Conservation (phyloP, 2,888 invertebrate genomes). For the Scaptomyza tumidula region DNA sequence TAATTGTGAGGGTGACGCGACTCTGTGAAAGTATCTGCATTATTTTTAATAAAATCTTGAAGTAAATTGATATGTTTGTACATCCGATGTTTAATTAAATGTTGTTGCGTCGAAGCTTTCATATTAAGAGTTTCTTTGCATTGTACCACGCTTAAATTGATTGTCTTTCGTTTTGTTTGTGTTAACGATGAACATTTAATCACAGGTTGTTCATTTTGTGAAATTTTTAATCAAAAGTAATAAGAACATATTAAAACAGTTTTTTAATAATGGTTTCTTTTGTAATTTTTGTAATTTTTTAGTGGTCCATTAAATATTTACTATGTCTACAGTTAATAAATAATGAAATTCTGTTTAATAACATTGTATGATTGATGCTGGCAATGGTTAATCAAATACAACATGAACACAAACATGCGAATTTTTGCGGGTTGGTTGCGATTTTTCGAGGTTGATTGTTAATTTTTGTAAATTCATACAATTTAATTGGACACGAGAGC, state of each 20-base stretch:
- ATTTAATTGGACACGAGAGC: conserved; percentile 73
- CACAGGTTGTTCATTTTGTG: no score
- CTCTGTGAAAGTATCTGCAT: no score
- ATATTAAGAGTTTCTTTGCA: no score
- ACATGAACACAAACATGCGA: background rate
- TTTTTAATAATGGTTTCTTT: background rate
- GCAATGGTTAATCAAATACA: conserved; percentile 2
- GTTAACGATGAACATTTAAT: no score
- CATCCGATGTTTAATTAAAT: no score
- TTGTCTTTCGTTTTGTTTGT: background rate
- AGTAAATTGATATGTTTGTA: no score
- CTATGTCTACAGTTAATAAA: conserved; percentile 40
- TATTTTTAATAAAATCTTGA: no score
- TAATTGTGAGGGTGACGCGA: no score
- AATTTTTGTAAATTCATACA: conserved; percentile 75
- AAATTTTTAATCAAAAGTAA: background rate
- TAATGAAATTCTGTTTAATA: conserved; percentile 49
- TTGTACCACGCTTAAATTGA: no score
- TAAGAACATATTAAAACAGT: background rate
- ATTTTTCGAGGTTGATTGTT: conserved; percentile 59
- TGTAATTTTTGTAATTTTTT: background rate
- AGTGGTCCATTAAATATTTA: background rate
- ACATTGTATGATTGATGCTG: conserved; percentile 63
- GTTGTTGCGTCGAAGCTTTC: no score
- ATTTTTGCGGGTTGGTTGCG: conserved; percentile 11